These are phyloP conservation scores for Suillia variegata DNA, from an alignment of 2,888 invertebrate genomes.

Conservation along the genomic window DNA sequence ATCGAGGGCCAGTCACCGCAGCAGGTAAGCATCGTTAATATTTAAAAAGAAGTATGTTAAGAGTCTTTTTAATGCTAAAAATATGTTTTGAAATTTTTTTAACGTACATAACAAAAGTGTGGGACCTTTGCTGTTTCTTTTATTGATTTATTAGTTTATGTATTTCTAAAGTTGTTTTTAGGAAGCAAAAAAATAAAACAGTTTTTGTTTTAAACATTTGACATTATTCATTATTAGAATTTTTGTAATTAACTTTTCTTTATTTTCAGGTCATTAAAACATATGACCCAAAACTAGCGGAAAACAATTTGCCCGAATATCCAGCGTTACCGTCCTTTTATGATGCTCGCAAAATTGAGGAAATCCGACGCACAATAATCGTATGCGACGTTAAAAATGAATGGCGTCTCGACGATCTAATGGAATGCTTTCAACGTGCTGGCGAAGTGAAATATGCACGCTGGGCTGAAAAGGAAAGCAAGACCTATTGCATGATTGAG, in stretches of 20 bases:
- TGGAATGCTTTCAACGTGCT: conserved; percentile 83
- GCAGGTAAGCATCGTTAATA: conserved; percentile 68
- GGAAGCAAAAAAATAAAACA: not conserved
- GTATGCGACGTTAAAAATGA: conserved; percentile 79
- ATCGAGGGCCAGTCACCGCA: conserved; percentile 82
- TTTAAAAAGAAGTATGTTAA: too few species aligned
- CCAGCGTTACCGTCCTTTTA: conserved; percentile 87
- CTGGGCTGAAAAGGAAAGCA: conserved; percentile 82
- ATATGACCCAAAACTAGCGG: conserved; percentile 85
- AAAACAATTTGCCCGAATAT: conserved; percentile 84
- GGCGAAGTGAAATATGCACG: conserved; percentile 96
- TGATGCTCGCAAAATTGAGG: conserved; percentile 90
- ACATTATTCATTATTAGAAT: not conserved
- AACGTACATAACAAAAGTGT: too few species aligned
- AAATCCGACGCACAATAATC: conserved; percentile 91
- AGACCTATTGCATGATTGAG: conserved; percentile 86
- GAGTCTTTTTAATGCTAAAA: not conserved
- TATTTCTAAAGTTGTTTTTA: not conserved
- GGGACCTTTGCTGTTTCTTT: too few species aligned
- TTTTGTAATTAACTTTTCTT: not conserved
- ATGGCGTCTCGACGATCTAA: conserved; percentile 79
- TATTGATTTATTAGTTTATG: not conserved
- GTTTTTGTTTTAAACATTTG: too few species aligned
- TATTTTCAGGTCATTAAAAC: conserved; percentile 73
- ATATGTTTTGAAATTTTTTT: not conserved